Conservation (phyloP, 1,140 invertebrate species). For the Probaryconus sp. region DNA sequence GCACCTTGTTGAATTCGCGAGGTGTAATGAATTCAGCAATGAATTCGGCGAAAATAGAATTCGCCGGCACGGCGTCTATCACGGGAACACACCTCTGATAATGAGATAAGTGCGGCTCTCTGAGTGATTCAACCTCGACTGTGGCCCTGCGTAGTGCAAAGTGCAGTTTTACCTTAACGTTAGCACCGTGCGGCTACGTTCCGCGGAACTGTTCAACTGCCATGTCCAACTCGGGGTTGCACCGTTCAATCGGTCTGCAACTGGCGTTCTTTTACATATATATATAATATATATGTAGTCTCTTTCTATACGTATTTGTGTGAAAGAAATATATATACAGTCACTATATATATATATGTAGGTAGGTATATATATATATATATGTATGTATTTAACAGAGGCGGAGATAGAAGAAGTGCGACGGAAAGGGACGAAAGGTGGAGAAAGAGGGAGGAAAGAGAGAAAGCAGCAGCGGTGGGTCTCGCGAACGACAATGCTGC, state of each 20-base stretch:
- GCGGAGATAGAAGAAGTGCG: background rate
- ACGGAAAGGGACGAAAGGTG: background rate
- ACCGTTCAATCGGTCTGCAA: background rate
- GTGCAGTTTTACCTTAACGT: background rate
- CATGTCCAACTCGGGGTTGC: slow-evolving; percentile 7
- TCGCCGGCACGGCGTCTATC: no score
- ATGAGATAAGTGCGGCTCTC: background rate
- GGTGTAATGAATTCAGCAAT: no score
- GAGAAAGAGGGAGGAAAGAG: background rate
- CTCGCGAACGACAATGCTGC: slow-evolving; percentile 5
- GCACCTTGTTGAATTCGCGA: no score
- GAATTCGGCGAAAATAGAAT: no score
- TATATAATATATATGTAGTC: no score
- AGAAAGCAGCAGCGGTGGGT: background rate
- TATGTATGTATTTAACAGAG: no score
- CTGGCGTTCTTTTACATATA: no score
- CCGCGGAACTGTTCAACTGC: background rate
- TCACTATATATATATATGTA: no score
- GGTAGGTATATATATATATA: no score
- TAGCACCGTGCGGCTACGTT: background rate
- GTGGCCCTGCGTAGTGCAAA: background rate
- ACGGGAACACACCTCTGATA: background rate
- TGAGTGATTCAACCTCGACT: slow-evolving; percentile 14
- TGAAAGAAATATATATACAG: no score
- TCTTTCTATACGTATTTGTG: background rate